Conservation (phyloP, 2,113 vertebrate species). For the Stigmatopora nigra region DNA sequence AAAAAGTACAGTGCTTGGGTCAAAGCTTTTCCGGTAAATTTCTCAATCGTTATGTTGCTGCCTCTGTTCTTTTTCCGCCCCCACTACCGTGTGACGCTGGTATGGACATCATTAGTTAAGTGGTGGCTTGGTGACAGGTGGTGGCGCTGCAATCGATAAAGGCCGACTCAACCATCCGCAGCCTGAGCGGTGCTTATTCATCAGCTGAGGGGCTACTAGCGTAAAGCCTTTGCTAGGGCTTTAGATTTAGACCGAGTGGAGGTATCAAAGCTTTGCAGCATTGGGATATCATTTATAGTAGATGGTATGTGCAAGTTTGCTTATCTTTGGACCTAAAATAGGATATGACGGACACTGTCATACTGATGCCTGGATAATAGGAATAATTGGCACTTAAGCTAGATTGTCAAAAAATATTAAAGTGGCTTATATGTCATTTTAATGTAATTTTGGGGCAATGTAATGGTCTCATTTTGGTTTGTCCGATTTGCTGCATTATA, state of each 20-base stretch:
- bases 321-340: slow-evolving; percentile 63
- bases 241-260: slow-evolving; percentile 31
- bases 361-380: slow-evolving; percentile 32
- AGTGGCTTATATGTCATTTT: background rate
- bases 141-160: slow-evolving; percentile 52
- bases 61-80: slow-evolving; percentile 17
- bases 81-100: slow-evolving; percentile 40
- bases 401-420: background rate
- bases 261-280: slow-evolving; percentile 39
- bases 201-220: slow-evolving; percentile 34
- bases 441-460: too few relatives aligned
- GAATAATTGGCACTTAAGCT: slow-evolving; percentile 29
- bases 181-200: slow-evolving; percentile 56
- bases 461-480: too few relatives aligned
- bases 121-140: slow-evolving; percentile 62
- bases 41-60: slow-evolving; percentile 10
- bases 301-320: slow-evolving; percentile 38
- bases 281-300: slow-evolving; percentile 43
- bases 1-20: slow-evolving; percentile 24
- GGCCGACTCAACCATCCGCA: slow-evolving; percentile 29
- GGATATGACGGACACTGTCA: slow-evolving; percentile 54
- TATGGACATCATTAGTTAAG: slow-evolving; percentile 68
- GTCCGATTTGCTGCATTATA: too few relatives aligned
- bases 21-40: slow-evolving; percentile 40
- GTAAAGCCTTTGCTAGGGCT: slow-evolving; percentile 9